Evolutionary conservation across 2,888 invertebrate species (phyloP), one percentile per base, ranked within the genome.

Genomic region (Leptopilina drosophilae): DNA sequence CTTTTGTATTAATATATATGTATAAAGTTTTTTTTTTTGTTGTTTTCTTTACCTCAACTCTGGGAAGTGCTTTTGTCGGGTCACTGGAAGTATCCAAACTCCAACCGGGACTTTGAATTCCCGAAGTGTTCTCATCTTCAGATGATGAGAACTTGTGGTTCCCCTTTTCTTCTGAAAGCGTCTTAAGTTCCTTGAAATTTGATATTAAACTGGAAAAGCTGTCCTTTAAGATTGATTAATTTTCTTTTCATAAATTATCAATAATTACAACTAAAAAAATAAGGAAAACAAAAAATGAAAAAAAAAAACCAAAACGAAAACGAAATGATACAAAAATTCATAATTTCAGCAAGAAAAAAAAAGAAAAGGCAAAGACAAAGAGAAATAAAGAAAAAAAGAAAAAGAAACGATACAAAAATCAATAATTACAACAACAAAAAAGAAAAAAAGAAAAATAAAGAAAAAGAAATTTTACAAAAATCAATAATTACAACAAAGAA

Each of bases 91-190:
- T 83, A 20, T 87, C 84, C 11, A 82, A 83, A 64, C 85, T 88
- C 84, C 87, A 88, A 40, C 86, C 85, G 78, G 87, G 86, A 77
- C 86, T 88, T 46, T 87, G 88, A 66, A 88, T 85, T 78, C 87
- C 86, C 77, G 87, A 88, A 78, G 86, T 88, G 80, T 89, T 85
- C 7, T 88, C 87, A 62, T 80, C 80, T 53, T 81, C 81, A 26
- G 81, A 64, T 62, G 64, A 53, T 46, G 49, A 49, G 64, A 76
- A 49, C 26, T 67, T 33, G 33, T 33, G 33, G 33, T 33, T 83
- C 81, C 14, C 85, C 56, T 33, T 53, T 26, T 73, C 73, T 56
- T 56, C 33, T 84, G 81, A 82, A 84, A 65, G 82, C 85, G 33
- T 56, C 53, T 73, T 56, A 15, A 86, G 77, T 49, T 80, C 80